Conservation (phyloP, 2,888 invertebrate genomes). For the Aelia acuminata region DNA sequence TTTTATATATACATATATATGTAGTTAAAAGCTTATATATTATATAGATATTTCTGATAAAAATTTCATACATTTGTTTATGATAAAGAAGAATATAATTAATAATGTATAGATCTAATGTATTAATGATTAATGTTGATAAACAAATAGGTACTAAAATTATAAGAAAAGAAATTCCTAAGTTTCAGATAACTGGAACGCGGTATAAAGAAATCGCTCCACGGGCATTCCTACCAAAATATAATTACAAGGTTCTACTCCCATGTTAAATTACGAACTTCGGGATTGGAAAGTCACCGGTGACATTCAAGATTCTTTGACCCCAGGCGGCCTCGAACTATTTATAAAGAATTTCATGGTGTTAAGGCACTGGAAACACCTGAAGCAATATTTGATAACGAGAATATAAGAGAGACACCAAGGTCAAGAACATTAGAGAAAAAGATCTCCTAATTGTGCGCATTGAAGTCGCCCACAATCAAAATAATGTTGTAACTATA, state of each 20-base stretch:
- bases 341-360: not conserved
- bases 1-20: too few species aligned
- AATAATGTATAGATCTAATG: too few species aligned
- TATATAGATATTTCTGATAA: too few species aligned
- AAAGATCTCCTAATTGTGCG: not conserved
- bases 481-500: not conserved
- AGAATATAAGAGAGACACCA: not conserved
- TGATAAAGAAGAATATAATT: too few species aligned
- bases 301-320: not conserved
- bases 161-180: not conserved
- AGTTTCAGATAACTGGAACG: not conserved
- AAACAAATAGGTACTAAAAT: not conserved
- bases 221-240: not conserved
- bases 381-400: not conserved
- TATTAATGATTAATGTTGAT: too few species aligned
- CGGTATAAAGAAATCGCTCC: not conserved
- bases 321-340: not conserved
- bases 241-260: not conserved
- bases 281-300: slow-evolving; percentile 1
- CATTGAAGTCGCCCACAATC: not conserved
- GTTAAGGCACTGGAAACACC: not conserved
- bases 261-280: not conserved
- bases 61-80: too few species aligned
- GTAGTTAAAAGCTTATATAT: too few species aligned
- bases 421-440: not conserved